Evolutionary conservation across 2,888 invertebrate genomes (phyloP).

Genomic region (Morinoia aosen): DNA sequence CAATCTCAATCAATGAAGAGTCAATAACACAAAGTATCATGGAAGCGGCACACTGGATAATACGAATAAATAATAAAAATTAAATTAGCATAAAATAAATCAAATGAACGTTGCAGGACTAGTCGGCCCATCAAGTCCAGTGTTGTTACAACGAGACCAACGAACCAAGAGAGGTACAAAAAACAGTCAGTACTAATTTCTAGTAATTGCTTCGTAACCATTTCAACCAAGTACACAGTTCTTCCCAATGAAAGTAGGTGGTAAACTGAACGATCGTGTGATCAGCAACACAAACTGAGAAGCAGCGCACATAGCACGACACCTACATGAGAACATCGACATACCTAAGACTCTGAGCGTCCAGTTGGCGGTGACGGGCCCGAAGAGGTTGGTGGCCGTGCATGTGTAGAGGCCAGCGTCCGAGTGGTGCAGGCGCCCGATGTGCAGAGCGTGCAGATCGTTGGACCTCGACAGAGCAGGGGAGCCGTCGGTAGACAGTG

Average conservation of each 20-base stretch:
- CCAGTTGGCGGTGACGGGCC: constrained; percentile 54
- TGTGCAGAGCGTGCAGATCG: constrained; percentile 32
- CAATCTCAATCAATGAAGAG: background rate
- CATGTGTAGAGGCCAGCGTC: constrained; percentile 56
- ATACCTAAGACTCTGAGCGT: constrained; percentile 49
- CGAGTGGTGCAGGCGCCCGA: constrained; percentile 27
- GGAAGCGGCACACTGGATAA: too few relatives aligned
- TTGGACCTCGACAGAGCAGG: background rate
- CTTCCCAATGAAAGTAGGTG: too few relatives aligned
- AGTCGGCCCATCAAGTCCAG: background rate
- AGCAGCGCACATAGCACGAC: too few relatives aligned
- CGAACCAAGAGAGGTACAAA: background rate
- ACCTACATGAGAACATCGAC: too few relatives aligned
- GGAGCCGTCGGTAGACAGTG: background rate
- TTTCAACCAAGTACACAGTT: too few relatives aligned
- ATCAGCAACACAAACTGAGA: too few relatives aligned
- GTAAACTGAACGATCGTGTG: too few relatives aligned
- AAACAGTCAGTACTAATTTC: too few relatives aligned
- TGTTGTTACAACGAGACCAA: background rate
- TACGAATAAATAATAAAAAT: background rate
- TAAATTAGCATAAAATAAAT: background rate
- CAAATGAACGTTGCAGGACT: background rate
- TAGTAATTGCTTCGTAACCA: too few relatives aligned
- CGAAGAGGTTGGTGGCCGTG: constrained; percentile 55
- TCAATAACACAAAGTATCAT: background rate